Conservation (phyloP, 2,797 vertebrate species). For the Clarias fuscus region DNA sequence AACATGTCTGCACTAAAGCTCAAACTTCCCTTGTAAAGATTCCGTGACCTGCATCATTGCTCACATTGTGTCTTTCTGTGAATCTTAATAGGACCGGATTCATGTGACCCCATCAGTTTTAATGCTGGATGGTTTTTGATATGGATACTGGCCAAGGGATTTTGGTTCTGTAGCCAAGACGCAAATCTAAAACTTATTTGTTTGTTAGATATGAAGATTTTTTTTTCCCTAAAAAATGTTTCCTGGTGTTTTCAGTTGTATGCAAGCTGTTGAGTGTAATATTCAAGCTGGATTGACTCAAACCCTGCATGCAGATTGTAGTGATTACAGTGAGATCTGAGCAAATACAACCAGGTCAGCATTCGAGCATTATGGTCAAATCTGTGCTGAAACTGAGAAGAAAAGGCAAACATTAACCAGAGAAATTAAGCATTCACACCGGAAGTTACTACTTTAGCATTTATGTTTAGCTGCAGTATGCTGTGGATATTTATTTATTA, state of each 20-base stretch:
- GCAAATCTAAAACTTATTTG: slow-evolving; percentile 9
- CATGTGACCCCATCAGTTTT: neutral
- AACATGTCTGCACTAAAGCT: neutral
- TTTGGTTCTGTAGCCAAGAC: neutral
- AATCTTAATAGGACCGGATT: slow-evolving; percentile 10
- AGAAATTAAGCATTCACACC: neutral
- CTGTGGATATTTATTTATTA: neutral
- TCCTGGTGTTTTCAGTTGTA: slow-evolving; percentile 10
- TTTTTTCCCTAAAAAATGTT: neutral
- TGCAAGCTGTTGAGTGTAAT: slow-evolving; percentile 39
- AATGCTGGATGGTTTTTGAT: neutral
- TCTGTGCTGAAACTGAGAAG: neutral
- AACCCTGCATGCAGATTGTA: slow-evolving; percentile 22
- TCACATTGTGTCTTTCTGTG: neutral
- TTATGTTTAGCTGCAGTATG: neutral
- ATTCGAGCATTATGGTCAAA: neutral
- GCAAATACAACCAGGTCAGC: neutral
- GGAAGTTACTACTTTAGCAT: neutral
- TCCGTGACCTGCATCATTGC: neutral
- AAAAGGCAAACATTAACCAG: neutral
- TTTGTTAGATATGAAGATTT: neutral
- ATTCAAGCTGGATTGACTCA: neutral
- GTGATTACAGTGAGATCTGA: slow-evolving; percentile 28
- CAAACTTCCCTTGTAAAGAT: neutral
- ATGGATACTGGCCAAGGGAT: neutral